Evolutionary conservation across 2,888 invertebrate genomes (phyloP), one percentile per base, ranked within the genome.

Genomic region (Glaucopsyche alexis): DNA sequence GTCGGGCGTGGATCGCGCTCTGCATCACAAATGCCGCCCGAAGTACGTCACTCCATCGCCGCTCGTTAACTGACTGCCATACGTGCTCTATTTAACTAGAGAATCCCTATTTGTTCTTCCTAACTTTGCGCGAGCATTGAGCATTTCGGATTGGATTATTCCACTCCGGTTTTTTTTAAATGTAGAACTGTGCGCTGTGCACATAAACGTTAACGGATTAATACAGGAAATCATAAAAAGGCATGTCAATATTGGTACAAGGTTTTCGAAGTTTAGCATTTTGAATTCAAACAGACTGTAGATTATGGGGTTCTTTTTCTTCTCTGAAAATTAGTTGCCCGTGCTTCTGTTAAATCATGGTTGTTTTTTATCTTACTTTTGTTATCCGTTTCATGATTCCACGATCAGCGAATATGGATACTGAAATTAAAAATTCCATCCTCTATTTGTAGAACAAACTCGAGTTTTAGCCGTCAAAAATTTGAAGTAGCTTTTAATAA

Each of bases 11-110:
- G 72, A 38, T 40, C 72, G 72, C 50, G 72, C 40, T 50, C 66
- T 72, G 72, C 72, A 72, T 72, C 40, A 42, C 50, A 67, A 72
- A 72, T 72, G 72, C 38, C 38, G 8, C 7, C 52, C 64, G 67
- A 49, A 47, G 52, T 42, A 9, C 55, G 52, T 45, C 72, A 67
- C 67, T 55, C 49, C 65, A 55, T 67, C 67, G 52, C 14, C 45
- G 52, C 72, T 72, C 72, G 67, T 72, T 72, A 72, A 66, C 66
- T 52, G 14, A 69, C 69, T 47, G 49, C 49, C 47, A 49, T 49
- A 69, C 69, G 69, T 69, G 69, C 47, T 69, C 69, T 47, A 69
- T 69, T 69, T 69, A 69, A 69, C 47, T 14, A 47, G 69, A 69
- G 69, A 69, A 69, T 69, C 69, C 69, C 47, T 69, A 13, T 69